Evolutionary conservation across 2,113 vertebrate species (phyloP).

Genomic region (Caretta caretta): DNA sequence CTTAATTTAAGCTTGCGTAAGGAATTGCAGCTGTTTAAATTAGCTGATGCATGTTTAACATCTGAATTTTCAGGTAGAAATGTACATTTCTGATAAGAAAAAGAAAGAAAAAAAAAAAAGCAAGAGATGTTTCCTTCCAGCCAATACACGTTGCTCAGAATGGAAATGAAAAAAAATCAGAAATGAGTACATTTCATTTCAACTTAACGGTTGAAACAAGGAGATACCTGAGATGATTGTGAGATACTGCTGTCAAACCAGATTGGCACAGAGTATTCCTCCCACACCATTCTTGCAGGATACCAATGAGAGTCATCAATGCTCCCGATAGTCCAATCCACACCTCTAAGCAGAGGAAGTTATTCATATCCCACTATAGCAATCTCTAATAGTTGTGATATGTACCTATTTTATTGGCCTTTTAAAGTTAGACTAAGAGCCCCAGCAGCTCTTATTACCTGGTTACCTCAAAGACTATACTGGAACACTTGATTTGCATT

Average conservation of each 20-base stretch:
- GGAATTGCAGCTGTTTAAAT: background rate
- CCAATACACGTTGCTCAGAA: rapidly evolving
- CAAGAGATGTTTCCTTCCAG: rapidly evolving
- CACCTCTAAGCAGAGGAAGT: background rate
- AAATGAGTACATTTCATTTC: background rate
- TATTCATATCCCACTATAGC: background rate
- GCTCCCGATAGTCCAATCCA: background rate
- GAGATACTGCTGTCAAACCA: background rate
- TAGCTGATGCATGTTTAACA: rapidly evolving
- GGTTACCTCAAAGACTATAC: background rate
- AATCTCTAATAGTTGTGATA: background rate
- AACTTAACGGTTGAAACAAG: background rate
- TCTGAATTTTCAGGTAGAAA: rapidly evolving
- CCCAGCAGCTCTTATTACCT: background rate
- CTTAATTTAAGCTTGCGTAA: background rate
- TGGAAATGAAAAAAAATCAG: background rate
- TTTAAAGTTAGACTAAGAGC: background rate
- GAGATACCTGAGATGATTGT: background rate
- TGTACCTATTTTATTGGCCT: background rate
- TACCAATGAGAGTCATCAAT: background rate
- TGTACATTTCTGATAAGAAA: too few species aligned
- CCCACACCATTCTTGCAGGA: background rate
- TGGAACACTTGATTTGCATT: background rate
- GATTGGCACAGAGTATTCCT: background rate
- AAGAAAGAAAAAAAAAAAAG: background rate